These are phyloP conservation scores for Drosophila varians DNA, from an alignment of 1,140 invertebrate genomes.

Conservation along the genomic window DNA sequence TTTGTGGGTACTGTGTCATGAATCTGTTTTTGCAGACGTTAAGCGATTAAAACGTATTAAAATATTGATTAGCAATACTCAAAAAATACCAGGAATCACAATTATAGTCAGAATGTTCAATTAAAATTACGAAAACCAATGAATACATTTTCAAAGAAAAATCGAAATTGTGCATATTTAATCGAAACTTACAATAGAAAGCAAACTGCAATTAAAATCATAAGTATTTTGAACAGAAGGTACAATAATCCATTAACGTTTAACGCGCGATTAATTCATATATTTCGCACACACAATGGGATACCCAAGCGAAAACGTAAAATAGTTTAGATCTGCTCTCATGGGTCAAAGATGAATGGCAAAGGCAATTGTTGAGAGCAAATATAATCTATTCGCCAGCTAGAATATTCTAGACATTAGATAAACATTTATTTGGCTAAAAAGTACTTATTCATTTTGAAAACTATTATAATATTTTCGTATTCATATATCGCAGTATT, in stretches of 20 bases:
- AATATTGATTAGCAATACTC: constrained; percentile 65
- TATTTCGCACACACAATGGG: constrained; percentile 68
- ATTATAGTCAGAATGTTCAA: constrained; percentile 3
- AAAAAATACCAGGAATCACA: constrained; percentile 20
- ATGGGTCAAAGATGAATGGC: not conserved
- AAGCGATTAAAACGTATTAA: constrained; percentile 64
- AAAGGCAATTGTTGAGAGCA: constrained; percentile 26
- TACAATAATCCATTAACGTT: constrained; percentile 24
- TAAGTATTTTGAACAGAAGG: not conserved
- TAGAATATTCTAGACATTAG: constrained; percentile 2
- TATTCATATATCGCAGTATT: too few species aligned
- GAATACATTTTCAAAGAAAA: constrained; percentile 2
- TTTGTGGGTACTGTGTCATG: constrained; percentile 94
- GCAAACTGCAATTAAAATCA: constrained; percentile 9
- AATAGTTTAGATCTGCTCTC: constrained; percentile 34
- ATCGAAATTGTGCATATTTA: constrained; percentile 22
- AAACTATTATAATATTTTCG: too few species aligned
- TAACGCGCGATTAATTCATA: constrained; percentile 44
- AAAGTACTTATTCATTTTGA: not conserved
- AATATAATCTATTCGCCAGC: constrained; percentile 17
- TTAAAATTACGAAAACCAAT: constrained; percentile 9
- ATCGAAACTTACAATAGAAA: constrained; percentile 7
- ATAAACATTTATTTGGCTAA: not conserved
- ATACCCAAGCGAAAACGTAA: constrained; percentile 56
- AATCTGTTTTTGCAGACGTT: constrained; percentile 89